phyloP scores from a whole-genome alignment of 1,140 invertebrate genomes.

The Drosophila repleta region DNA sequence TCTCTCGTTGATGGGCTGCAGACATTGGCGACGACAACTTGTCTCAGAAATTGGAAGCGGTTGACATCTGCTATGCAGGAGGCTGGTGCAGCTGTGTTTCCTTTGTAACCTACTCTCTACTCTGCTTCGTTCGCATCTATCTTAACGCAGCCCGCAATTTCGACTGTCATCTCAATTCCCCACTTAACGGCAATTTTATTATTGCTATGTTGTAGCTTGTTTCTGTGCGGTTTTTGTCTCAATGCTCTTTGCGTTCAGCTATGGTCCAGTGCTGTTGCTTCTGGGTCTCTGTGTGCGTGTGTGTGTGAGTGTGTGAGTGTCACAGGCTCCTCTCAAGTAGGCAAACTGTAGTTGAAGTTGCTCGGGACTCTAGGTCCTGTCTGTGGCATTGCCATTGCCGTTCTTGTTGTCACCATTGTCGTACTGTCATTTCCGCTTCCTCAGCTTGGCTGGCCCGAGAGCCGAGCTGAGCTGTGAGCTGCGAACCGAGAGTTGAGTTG shows the following conservation, averaged over 20 bases:
- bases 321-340: slow-evolving; percentile 28
- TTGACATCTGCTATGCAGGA: slow-evolving; percentile 5
- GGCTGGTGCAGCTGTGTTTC: slow-evolving; percentile 1
- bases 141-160: slow-evolving; percentile 9
- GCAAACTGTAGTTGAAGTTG: slow-evolving; percentile 36
- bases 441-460: slow-evolving; percentile 49
- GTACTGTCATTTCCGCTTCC: slow-evolving; percentile 79
- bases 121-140: not conserved
- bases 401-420: slow-evolving; percentile 47
- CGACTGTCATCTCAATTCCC: slow-evolving; percentile 67
- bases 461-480: slow-evolving; percentile 13
- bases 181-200: slow-evolving; percentile 75
- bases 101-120: not conserved
- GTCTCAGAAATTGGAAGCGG: not conserved
- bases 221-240: slow-evolving; percentile 51
- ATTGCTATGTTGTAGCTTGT: slow-evolving; percentile 59
- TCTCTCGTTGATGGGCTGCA: not conserved
- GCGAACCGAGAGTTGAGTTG: slow-evolving; percentile 23
- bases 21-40: not conserved
- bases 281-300: slow-evolving; percentile 14
- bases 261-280: slow-evolving; percentile 17
- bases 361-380: slow-evolving; percentile 18
- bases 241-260: slow-evolving; percentile 4
- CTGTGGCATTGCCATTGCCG: slow-evolving; percentile 48
- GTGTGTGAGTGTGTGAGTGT: slow-evolving; percentile 39